phyloP scores from a whole-genome alignment of 2,797 vertebrate genomes.

The Coluber constrictor region DNA sequence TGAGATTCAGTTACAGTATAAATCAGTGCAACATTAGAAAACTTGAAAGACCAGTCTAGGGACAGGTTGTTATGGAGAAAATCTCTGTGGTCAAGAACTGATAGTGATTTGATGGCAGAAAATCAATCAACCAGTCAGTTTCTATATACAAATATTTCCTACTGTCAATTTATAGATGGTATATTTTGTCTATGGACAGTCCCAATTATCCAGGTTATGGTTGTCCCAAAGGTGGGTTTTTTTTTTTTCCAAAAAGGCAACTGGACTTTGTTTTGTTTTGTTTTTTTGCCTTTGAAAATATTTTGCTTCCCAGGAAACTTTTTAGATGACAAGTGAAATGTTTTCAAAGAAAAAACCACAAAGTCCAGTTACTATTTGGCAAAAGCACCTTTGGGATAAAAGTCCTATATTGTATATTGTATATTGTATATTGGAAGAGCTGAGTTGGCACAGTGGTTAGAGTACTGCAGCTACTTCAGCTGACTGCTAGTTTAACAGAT shows the following conservation, averaged over 20 bases:
- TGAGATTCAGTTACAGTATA: not conserved
- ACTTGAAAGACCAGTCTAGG: not conserved
- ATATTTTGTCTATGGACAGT: not conserved
- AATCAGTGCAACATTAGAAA: not conserved
- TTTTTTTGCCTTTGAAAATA: not conserved
- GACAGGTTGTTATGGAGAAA: not conserved
- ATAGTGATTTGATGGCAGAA: not conserved
- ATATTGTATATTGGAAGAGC: not conserved
- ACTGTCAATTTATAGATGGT: not conserved
- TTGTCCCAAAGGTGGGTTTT: not conserved
- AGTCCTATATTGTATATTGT: not conserved
- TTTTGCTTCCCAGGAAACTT: not conserved
- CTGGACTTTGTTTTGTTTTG: not conserved
- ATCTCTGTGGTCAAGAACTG: not conserved
- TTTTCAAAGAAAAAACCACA: not conserved
- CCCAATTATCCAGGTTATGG: not conserved
- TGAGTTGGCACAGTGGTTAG: too few relatives aligned
- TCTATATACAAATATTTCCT: not conserved
- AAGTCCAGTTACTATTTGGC: too few relatives aligned
- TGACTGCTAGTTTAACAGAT: too few relatives aligned
- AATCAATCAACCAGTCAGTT: not conserved
- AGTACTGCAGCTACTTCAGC: too few relatives aligned
- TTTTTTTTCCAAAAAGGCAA: not conserved
- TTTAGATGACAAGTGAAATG: not conserved
- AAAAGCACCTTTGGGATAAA: not conserved